A percentile compares a stretch with the other conserved stretches of the same genome.
phyloP scores from a whole-genome alignment of 1,140 invertebrate genomes.

The Melitaea cinxia region DNA sequence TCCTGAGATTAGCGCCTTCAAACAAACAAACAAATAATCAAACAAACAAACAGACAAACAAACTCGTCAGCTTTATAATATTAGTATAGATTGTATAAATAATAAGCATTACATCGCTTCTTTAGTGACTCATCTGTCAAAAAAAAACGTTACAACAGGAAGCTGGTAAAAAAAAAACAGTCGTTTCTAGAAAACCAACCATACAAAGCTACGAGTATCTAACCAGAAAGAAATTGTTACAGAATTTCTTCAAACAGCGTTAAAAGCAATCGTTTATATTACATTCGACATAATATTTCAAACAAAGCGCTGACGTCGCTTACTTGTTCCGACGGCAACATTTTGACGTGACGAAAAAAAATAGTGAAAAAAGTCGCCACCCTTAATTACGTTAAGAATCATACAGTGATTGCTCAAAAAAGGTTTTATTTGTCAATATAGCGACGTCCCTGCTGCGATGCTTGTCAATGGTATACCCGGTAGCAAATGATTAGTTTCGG shows the following conservation, averaged over 20 bases:
- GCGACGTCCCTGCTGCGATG: slow-evolving; percentile 44
- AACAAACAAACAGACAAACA: too few species aligned
- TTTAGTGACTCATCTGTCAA: neutral
- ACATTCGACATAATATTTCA: slow-evolving; percentile 48
- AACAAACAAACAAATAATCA: too few species aligned
- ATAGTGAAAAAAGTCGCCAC: slow-evolving; percentile 27
- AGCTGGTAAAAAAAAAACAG: neutral
- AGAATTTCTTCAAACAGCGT: slow-evolving; percentile 50
- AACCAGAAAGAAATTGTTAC: slow-evolving; percentile 65
- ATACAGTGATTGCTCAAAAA: slow-evolving; percentile 66
- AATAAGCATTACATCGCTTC: neutral
- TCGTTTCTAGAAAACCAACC: slow-evolving; percentile 30
- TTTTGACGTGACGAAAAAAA: slow-evolving; percentile 61
- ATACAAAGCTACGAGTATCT: slow-evolving; percentile 45
- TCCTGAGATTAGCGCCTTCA: too few species aligned
- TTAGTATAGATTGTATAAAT: too few species aligned
- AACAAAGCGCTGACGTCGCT: slow-evolving; percentile 49
- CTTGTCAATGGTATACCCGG: slow-evolving; percentile 59
- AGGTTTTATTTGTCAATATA: slow-evolving; percentile 53
- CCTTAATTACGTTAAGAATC: slow-evolving; percentile 60
- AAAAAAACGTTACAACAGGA: neutral
- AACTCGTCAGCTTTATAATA: too few species aligned
- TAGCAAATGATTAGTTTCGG: slow-evolving; percentile 78
- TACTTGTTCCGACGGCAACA: slow-evolving; percentile 64
- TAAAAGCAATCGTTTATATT: slow-evolving; percentile 48